Base-by-base conservation (phyloP, 1,140 invertebrate species). In the Glomeris maerens region DNA sequence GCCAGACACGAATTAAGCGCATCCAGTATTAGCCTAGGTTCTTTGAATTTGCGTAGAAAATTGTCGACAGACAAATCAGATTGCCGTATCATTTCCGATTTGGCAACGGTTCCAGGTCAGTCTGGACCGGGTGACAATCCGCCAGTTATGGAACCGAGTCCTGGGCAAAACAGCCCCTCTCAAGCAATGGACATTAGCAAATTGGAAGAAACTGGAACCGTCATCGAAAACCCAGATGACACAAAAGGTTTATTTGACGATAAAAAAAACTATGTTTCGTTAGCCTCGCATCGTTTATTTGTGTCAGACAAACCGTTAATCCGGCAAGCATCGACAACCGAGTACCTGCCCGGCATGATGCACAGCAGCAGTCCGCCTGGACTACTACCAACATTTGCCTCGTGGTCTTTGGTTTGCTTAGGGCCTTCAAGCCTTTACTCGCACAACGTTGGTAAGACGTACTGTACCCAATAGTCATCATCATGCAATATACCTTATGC, bases 391-490 rank as follows among this genome's bases (percentile, higher is more conserved):
- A 78, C 83, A 51, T 97, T 87, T 69, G 80, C 89, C 0, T 94
- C 88, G 54, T 98, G 92, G 90, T 85, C 84, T 1, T 67, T 98
- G 20, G 75, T 90, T 36, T 92, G 86, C 64, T 70, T 95, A 1
- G 94, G 93, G 4, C 78, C 84, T 0, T 88, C 86, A 26, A 89
- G 84, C 53, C 69, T 91, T 10, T 97, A 97, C 64, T 90, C 84
- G 21, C 90, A 95, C 61, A 86, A 83, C 65, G 74, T 82, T 53
- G 92, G 88, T 52, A 26, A 26, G n/a, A 47, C 5, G 10, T n/a
- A n/a, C n/a, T n/a, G n/a, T n/a, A n/a, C 5, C 20, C 17, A 42
- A 10, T 48, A 14, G 10, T 50, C 27, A 10, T 20, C 5, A 38
- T 38, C 5, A 44, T 5, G n/a, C 5, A 49, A 49, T 21, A 46